Conservation (phyloP, 92 coral and sea anemone species). For the Montipora capitata region DNA sequence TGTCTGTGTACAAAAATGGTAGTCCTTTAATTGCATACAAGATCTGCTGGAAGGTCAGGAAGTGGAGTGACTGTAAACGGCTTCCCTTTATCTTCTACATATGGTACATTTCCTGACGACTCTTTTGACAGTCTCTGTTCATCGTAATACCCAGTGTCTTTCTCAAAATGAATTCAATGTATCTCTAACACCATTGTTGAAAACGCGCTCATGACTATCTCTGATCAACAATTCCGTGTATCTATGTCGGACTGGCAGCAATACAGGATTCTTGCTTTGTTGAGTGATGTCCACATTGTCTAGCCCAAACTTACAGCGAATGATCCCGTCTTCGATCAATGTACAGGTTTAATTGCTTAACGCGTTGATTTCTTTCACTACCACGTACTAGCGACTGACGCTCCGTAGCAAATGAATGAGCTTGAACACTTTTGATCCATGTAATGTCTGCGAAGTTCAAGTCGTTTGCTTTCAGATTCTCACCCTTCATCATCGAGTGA, state of each 20-base stretch:
- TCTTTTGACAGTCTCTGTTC: slow-evolving; percentile 36
- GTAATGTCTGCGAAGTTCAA: not conserved
- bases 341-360: slow-evolving; percentile 8
- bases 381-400: not conserved
- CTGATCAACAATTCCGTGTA: slow-evolving; percentile 24
- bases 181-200: slow-evolving; percentile 47
- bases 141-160: slow-evolving; percentile 40
- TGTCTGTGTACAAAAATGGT: not conserved
- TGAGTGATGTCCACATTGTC: slow-evolving; percentile 1
- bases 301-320: slow-evolving; percentile 20
- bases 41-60: slow-evolving; percentile 17
- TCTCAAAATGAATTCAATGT: slow-evolving; percentile 28
- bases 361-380: not conserved
- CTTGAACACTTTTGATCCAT: slow-evolving; percentile 8
- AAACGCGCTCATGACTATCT: slow-evolving; percentile 25
- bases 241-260: slow-evolving; percentile 22
- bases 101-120: not conserved
- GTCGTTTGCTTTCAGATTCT: slow-evolving; percentile 21
- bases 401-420: not conserved
- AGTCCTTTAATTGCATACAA: slow-evolving; percentile 8
- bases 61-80: not conserved
- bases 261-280: slow-evolving; percentile 36
- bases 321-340: not conserved
- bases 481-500: not conserved
- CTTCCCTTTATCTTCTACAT: slow-evolving; percentile 25